These are phyloP conservation scores for Lasioglossum calceatum DNA, from an alignment of 2,888 invertebrate species.

Conservation along the genomic window DNA sequence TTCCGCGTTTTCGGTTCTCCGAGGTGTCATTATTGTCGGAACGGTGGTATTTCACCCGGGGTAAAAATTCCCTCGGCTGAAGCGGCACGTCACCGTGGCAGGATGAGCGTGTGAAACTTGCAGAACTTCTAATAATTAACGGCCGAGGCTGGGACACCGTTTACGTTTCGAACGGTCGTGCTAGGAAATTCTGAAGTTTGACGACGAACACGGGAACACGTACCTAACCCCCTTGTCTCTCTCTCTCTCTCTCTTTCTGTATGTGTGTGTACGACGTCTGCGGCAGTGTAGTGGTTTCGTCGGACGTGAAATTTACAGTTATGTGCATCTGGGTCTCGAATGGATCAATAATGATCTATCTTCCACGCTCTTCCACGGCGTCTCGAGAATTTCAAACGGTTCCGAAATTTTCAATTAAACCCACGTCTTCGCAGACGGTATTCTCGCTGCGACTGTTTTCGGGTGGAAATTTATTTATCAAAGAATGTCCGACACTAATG, in stretches of 20 bases:
- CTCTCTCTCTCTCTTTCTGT: neutral
- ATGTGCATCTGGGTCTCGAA: neutral
- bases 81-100: neutral
- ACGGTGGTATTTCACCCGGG: neutral
- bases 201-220: conserved; percentile 2
- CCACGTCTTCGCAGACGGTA: neutral
- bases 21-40: neutral
- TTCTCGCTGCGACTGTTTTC: neutral
- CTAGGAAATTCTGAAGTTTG: conserved; percentile 10
- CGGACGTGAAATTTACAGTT: conserved; percentile 6
- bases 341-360: neutral
- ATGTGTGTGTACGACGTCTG: neutral
- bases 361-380: neutral
- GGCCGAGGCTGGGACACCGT: neutral
- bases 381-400: neutral
- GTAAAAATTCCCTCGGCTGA: neutral
- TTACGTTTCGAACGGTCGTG: neutral
- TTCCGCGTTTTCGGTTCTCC: neutral
- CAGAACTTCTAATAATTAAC: conserved; percentile 25
- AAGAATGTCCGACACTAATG: neutral
- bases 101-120: neutral
- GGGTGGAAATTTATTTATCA: neutral
- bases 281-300: neutral
- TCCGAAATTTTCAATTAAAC: neutral
- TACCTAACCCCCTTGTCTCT: neutral